Percentiles rank a stretch among this genome's conserved stretches.
phyloP scores from a whole-genome alignment of 2,888 invertebrate genomes.

The Ischnura elegans region DNA sequence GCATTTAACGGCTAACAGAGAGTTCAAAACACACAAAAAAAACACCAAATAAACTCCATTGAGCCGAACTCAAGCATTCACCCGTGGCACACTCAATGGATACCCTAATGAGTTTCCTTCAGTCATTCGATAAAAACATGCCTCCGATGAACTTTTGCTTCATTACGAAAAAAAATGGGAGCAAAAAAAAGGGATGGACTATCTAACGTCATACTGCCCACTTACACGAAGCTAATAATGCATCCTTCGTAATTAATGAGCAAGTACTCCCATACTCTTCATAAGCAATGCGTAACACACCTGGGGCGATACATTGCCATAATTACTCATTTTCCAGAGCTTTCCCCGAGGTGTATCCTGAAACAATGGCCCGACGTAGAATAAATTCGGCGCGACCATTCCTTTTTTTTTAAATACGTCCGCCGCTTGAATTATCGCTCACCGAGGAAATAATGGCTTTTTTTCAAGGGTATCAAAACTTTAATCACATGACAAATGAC shows the following conservation, averaged over 20 bases:
- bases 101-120: background rate
- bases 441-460: constrained; percentile 28
- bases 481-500: background rate
- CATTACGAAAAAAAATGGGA: background rate
- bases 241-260: constrained; percentile 21
- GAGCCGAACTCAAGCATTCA: background rate
- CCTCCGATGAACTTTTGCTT: background rate
- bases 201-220: background rate
- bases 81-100: background rate
- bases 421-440: background rate
- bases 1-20: background rate
- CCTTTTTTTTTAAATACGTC: background rate
- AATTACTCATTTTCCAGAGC: background rate
- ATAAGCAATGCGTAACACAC: background rate
- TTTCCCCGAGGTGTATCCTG: background rate
- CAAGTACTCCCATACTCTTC: background rate
- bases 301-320: background rate
- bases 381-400: background rate
- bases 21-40: background rate
- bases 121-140: background rate
- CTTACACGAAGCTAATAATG: background rate
- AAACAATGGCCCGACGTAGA: background rate
- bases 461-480: background rate
- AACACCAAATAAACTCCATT: background rate
- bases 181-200: background rate